Evolutionary conservation across 2,888 invertebrate species (phyloP), one percentile per base, ranked within the genome.

Genomic region (Athalia rosae): DNA sequence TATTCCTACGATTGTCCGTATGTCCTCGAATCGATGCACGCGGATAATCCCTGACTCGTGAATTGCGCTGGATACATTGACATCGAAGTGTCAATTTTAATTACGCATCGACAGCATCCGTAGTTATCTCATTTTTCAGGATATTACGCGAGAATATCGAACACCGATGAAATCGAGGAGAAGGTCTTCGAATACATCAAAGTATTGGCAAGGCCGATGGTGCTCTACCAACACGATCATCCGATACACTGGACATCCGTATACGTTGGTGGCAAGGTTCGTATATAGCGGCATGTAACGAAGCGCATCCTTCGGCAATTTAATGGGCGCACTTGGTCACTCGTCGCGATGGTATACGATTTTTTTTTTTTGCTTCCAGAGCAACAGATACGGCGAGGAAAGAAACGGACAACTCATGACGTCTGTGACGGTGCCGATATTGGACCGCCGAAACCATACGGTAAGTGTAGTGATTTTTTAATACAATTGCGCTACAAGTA

Each of bases 161-260:
- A 95, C 77, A 92, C 95, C 84, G 95, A 96, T 0, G 98, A 99
- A 90, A 96, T 98, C 6, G 94, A 95, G 80, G 95, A 95, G 81
- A 97, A 98, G 90, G 98, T 99, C 59, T 93, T 99, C 86, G 97
- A 98, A 89, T 98, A 99, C 88, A 94, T 99, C 67, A 95, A 97
- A 85, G 98, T 99, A 15, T 94, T 99, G 92, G 98, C 99, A 11
- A 92, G 99, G 63, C 99, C 99, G 0, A 95, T 99, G 93, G 98
- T 99, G 48, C 95, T 98, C 93, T 97, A 97, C 88, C 95, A 97
- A 89, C 95, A 95, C 62, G 94, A 96, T 84, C 97, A 97, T 90
- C 97, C 97, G 0, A 95, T 97, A 64, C 95, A 98, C 84, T 99
- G 99, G 99, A 98, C 98, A 82, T 96, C 98, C 0, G 97, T 96